These are phyloP conservation scores for Brachyhypopomus occidentalis DNA, from an alignment of 2,113 vertebrate genomes.

Conservation along the genomic window DNA sequence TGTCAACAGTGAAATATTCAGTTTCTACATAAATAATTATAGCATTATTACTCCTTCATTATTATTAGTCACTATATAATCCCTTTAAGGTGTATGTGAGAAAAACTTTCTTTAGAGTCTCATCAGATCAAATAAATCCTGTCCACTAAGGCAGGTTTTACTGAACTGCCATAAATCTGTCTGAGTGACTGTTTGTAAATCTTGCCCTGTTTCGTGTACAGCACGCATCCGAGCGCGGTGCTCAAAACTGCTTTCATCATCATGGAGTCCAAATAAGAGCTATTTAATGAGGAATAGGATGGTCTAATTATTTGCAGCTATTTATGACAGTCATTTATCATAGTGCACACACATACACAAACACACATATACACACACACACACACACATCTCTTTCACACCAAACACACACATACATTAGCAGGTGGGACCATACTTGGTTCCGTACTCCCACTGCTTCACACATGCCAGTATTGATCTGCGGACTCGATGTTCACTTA, in stretches of 20 bases:
- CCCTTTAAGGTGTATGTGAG: background rate
- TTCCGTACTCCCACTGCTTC: slow-evolving; percentile 44
- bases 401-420: slow-evolving; percentile 8
- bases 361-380: background rate
- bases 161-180: background rate
- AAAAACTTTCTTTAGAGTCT: background rate
- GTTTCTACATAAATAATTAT: background rate
- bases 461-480: slow-evolving; percentile 65
- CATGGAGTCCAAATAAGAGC: background rate
- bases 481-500: slow-evolving; percentile 59
- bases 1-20: background rate
- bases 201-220: background rate
- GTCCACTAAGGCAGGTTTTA: slow-evolving; percentile 2
- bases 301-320: slow-evolving; percentile 16
- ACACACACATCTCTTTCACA: background rate
- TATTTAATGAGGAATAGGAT: slow-evolving; percentile 17
- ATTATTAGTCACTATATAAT: background rate
- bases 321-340: slow-evolving; percentile 33
- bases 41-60: background rate
- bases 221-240: background rate
- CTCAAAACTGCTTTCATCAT: background rate
- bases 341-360: background rate
- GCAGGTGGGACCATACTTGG: slow-evolving; percentile 59
- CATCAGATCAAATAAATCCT: background rate
- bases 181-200: background rate